A percentile compares a stretch with the other conserved stretches of the same genome.
phyloP scores from a whole-genome alignment of 2,113 vertebrate species.

The Cheirogaleus medius region DNA sequence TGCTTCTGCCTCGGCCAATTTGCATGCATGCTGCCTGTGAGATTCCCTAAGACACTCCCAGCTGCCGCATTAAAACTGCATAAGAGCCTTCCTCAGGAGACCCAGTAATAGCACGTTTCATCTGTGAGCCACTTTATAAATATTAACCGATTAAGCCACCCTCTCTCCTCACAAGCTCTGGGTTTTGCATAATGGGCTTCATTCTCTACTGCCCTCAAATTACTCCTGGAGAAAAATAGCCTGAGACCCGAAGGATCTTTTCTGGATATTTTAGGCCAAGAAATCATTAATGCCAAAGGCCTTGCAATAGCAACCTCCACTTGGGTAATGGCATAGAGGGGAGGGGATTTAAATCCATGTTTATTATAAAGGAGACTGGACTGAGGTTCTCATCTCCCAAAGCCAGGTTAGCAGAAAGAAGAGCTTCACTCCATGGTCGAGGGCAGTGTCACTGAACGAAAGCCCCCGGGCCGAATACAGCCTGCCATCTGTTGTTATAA shows the following conservation, averaged over 20 bases:
- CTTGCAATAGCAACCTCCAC: background rate
- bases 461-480: background rate
- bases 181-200: background rate
- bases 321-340: background rate
- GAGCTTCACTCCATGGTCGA: background rate
- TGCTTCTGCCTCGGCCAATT: background rate
- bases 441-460: background rate
- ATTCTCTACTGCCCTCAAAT: background rate
- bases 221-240: background rate
- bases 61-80: slow-evolving; percentile 20
- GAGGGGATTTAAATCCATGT: background rate
- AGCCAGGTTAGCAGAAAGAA: background rate
- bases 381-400: background rate
- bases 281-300: background rate
- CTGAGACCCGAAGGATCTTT: background rate
- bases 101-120: slow-evolving; percentile 1
- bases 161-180: background rate
- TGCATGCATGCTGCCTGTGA: background rate
- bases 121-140: slow-evolving; percentile 51
- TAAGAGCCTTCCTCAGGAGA: slow-evolving; percentile 21
- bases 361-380: background rate
- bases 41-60: slow-evolving; percentile 32
- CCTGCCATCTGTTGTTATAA: background rate
- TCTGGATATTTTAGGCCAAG: background rate
- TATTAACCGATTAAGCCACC: background rate